These are phyloP conservation scores for Lepetodrilus schrolli DNA, from an alignment of 2,888 invertebrate species.

Conservation along the genomic window DNA sequence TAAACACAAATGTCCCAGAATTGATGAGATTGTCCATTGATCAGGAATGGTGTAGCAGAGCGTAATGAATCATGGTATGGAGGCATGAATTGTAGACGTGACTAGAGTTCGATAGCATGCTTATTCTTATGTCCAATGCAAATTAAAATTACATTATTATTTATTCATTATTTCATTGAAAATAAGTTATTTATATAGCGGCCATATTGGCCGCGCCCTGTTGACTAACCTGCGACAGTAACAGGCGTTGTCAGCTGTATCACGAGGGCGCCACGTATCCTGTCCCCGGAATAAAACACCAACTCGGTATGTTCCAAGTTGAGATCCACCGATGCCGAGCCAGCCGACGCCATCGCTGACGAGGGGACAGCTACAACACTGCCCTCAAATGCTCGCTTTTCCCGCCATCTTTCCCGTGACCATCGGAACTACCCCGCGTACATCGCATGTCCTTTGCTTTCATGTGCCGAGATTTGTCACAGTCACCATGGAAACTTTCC, in stretches of 20 bases:
- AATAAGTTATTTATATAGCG: not conserved
- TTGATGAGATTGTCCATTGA: not conserved
- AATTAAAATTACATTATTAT: no score
- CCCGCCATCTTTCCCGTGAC: constrained; percentile 7
- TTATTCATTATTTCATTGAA: no score
- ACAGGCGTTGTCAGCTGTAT: constrained; percentile 64
- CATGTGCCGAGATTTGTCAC: constrained; percentile 20
- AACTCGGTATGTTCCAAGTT: constrained; percentile 64
- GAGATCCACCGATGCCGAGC: constrained; percentile 60
- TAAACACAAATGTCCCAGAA: not conserved
- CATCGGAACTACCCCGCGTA: not conserved
- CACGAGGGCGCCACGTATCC: constrained; percentile 65
- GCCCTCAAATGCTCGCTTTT: constrained; percentile 8
- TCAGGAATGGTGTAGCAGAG: not conserved
- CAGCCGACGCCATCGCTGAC: constrained; percentile 53
- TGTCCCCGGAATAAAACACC: constrained; percentile 67
- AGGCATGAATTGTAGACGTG: no score
- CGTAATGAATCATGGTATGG: no score
- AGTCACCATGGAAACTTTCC: constrained; percentile 24
- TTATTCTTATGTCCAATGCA: no score
- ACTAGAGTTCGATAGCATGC: no score
- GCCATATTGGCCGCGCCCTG: not conserved
- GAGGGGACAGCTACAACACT: not conserved
- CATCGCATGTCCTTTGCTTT: not conserved
- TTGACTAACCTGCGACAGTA: constrained; percentile 65